Evolutionary conservation across 2,113 vertebrate genomes (phyloP), one percentile per base, ranked within the genome.

Genomic region (Prochilodus magdalenae): DNA sequence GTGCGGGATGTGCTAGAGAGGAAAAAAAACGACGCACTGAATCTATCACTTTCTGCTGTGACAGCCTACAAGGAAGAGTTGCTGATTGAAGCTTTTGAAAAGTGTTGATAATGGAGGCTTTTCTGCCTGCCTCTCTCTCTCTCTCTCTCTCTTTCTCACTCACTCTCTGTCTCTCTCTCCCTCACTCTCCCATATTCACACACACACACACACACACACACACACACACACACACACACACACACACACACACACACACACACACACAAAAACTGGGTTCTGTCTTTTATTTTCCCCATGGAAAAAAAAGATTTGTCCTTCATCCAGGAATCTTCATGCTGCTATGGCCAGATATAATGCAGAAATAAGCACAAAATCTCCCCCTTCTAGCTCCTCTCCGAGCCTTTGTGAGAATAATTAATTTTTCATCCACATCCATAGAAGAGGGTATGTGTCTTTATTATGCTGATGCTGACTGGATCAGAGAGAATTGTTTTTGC

Each of bases 51-150:
- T 88, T 85, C 78, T 86, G 15, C 85, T 88, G 73, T 77, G 81
- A 89, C 70, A 83, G 81, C 87, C 83, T 60, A 77, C 75, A 66
- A 55, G 66, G 89, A 86, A 87, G 77, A 89, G 86, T 86, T 87
- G 84, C 89, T 88, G 90, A 91, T 90, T 89, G 83, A 89, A 79
- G 85, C 82, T 84, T 90, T 84, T 88, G 24, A 62, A 33, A 51
- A 55, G 66, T 6, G 16, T 81, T 87, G 33, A 80, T 86, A 81
- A 90, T 86, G 85, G 85, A 79, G 69, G 27, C 60, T 2, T 47
- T 73, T 86, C 65, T 84, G 69, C 81, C 73, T 83, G 76, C 81
- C 73, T 51, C 55, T 53, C 73, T 77, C 51, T 59, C 73, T 76
- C 74, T 59, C 69, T 75, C 82, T n/a, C 20, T 81, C 74, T 27